These are phyloP conservation scores for Synaphobranchus kaupii DNA, from an alignment of 2,797 vertebrate genomes.

Conservation along the genomic window DNA sequence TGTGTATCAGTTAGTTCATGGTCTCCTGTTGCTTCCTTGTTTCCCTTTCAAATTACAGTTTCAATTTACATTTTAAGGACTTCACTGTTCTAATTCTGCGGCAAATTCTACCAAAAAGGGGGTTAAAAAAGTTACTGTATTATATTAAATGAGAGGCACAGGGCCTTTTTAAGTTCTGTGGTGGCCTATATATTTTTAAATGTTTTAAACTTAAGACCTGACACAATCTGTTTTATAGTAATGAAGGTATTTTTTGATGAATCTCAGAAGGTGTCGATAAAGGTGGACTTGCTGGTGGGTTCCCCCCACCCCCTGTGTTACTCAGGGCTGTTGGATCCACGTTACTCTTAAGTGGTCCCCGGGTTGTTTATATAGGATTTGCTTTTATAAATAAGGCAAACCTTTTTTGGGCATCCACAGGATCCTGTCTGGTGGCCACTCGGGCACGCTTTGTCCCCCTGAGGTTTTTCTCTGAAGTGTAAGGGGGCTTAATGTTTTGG, in stretches of 20 bases:
- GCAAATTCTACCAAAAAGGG: constrained; percentile 57
- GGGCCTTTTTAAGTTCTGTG: constrained; percentile 57
- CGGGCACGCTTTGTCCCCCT: background rate
- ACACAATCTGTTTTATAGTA: constrained; percentile 66
- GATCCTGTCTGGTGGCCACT: background rate
- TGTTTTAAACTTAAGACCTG: constrained; percentile 66
- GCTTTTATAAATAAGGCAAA: background rate
- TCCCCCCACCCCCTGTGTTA: background rate
- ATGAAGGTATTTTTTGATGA: constrained; percentile 57
- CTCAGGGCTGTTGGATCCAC: background rate
- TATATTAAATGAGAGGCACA: constrained; percentile 59
- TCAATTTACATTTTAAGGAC: constrained; percentile 57
- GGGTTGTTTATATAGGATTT: background rate
- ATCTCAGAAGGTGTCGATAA: constrained; percentile 55
- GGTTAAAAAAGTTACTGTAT: constrained; percentile 57
- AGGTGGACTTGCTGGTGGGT: background rate
- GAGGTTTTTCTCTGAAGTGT: background rate
- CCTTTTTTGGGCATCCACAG: background rate
- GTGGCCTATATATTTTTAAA: constrained; percentile 55
- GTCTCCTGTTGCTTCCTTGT: constrained; percentile 65
- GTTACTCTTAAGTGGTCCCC: background rate
- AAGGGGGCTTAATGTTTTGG: background rate
- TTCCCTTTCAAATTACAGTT: constrained; percentile 47
- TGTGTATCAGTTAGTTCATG: constrained; percentile 79
- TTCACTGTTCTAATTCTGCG: constrained; percentile 41